A percentile compares a stretch with the other conserved stretches of the same genome.
Evolutionary conservation across 2,113 vertebrate genomes (phyloP).

Genomic region (Lamprotornis superbus): DNA sequence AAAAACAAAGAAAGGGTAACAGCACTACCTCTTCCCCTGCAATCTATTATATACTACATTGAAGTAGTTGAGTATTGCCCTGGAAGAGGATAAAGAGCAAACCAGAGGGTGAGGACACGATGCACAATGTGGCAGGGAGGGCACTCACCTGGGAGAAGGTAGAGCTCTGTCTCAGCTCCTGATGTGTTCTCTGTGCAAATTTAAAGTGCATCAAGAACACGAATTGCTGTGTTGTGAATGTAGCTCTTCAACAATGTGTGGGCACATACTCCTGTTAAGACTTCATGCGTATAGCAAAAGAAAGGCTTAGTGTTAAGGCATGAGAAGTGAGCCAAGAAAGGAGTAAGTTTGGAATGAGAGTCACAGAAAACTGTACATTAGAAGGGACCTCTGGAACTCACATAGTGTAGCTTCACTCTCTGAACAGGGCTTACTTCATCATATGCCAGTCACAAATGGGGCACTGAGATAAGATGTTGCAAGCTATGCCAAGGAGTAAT

Average conservation of each 20-base stretch:
- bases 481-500: background rate
- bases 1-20: background rate
- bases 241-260: background rate
- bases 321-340: background rate
- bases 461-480: background rate
- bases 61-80: background rate
- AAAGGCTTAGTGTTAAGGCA: background rate
- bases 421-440: background rate
- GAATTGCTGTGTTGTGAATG: background rate
- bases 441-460: background rate
- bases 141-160: background rate
- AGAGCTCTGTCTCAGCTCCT: background rate
- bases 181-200: background rate
- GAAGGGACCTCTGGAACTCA: background rate
- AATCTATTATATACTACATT: background rate
- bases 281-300: background rate
- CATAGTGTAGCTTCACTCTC: rapidly evolving
- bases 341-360: background rate
- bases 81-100: background rate
- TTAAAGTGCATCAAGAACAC: background rate
- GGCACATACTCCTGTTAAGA: background rate
- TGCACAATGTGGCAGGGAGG: background rate
- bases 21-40: background rate
- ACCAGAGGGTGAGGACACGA: background rate
- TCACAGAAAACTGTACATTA: background rate